These are phyloP conservation scores for Phalera bucephala DNA, from an alignment of 2,888 invertebrate genomes.

Conservation along the genomic window DNA sequence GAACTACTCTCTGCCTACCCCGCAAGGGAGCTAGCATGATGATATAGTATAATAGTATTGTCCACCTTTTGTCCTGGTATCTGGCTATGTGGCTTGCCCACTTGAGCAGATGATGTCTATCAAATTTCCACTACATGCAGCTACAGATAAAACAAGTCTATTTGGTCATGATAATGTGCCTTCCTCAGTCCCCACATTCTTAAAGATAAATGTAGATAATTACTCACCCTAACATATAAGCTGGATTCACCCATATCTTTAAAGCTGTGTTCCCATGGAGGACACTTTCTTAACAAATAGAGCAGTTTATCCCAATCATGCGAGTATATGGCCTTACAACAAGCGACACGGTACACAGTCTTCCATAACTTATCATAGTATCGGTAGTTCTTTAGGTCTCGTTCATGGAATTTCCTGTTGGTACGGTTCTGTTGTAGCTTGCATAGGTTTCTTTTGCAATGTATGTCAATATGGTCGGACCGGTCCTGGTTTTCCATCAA, in stretches of 20 bases:
- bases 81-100: no score
- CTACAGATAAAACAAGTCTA: no score
- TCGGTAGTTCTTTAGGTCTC: slow-evolving; percentile 7
- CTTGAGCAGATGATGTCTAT: no score
- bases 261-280: slow-evolving; percentile 50
- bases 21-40: no score
- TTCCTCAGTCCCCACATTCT: no score
- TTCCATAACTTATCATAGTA: slow-evolving; percentile 24
- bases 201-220: no score
- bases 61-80: no score
- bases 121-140: no score
- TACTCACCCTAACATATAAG: slow-evolving; percentile 58
- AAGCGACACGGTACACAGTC: slow-evolving; percentile 34
- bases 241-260: slow-evolving; percentile 27
- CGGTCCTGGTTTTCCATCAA: slow-evolving; percentile 33
- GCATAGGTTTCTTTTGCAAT: slow-evolving; percentile 47
- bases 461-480: slow-evolving; percentile 22
- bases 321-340: slow-evolving; percentile 56
- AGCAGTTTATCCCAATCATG: slow-evolving; percentile 69
- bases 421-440: slow-evolving; percentile 41
- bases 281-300: slow-evolving; percentile 57
- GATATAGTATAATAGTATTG: no score
- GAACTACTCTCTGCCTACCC: no score
- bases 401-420: slow-evolving; percentile 15
- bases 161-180: no score